A percentile compares a stretch with the other conserved stretches of the same genome.
These are phyloP conservation scores for Conomelus anceps DNA, from an alignment of 2,888 invertebrate species.

Conservation along the genomic window DNA sequence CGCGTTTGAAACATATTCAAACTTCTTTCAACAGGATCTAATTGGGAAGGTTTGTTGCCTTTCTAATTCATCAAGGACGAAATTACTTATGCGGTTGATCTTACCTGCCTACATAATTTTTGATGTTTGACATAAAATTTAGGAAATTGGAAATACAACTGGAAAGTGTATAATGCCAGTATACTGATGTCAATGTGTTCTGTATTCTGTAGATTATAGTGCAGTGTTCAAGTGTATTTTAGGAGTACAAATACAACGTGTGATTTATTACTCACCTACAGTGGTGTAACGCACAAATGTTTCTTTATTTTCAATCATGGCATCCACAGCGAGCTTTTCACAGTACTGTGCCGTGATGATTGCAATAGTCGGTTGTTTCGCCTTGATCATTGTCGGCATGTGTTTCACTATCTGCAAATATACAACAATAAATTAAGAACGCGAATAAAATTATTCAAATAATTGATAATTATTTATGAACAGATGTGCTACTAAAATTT, in stretches of 20 bases:
- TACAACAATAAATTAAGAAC: constrained; percentile 6
- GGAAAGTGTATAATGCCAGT: too few species aligned
- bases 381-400: constrained; percentile 83
- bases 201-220: not conserved
- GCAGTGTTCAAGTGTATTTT: not conserved
- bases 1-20: too few species aligned
- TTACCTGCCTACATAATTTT: too few species aligned
- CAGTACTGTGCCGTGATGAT: constrained; percentile 95
- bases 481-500: too few species aligned
- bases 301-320: constrained; percentile 95
- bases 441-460: not conserved
- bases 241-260: not conserved
- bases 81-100: too few species aligned
- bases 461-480: too few species aligned
- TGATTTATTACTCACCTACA: constrained; percentile 65
- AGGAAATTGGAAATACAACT: too few species aligned
- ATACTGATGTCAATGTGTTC: too few species aligned
- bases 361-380: constrained; percentile 94
- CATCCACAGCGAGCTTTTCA: constrained; percentile 96
- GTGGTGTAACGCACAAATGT: constrained; percentile 94
- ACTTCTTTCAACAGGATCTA: too few species aligned
- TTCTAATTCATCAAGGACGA: too few species aligned
- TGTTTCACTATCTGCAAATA: constrained; percentile 75
- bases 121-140: too few species aligned
- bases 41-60: too few species aligned